A percentile compares a stretch with the other conserved stretches of the same genome.
These are phyloP conservation scores for Saccostrea glomerata DNA, from an alignment of 1,140 invertebrate species.

Conservation along the genomic window DNA sequence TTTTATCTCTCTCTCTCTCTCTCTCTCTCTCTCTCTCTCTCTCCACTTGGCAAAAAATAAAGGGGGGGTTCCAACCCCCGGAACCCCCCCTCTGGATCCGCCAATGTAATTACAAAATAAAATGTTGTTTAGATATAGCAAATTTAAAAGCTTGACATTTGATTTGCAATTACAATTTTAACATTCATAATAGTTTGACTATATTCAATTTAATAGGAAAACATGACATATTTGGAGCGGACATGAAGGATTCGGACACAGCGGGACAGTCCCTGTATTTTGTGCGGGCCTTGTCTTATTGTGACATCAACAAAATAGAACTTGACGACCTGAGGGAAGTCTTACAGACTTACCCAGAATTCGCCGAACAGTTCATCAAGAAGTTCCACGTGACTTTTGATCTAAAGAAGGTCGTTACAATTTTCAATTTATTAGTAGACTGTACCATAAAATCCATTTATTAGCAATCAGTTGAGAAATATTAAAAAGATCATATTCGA, in stretches of 20 bases:
- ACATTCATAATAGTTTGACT: background rate
- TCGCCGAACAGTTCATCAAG: slow-evolving; percentile 75
- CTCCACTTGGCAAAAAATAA: no score
- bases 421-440: slow-evolving; percentile 45
- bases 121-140: background rate
- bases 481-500: no score
- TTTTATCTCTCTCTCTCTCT: no score
- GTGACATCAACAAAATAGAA: slow-evolving; percentile 79
- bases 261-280: slow-evolving; percentile 76
- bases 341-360: slow-evolving; percentile 79
- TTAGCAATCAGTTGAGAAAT: background rate
- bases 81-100: no score
- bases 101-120: background rate
- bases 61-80: no score
- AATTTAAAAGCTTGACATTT: no score
- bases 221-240: slow-evolving; percentile 78
- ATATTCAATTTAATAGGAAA: slow-evolving; percentile 67
- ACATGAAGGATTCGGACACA: slow-evolving; percentile 68
- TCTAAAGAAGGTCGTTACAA: slow-evolving; percentile 71
- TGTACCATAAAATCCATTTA: background rate
- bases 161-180: no score
- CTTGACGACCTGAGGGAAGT: slow-evolving; percentile 76
- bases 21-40: no score
- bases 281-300: slow-evolving; percentile 77
- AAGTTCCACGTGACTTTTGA: slow-evolving; percentile 79